Evolutionary conservation across 2,797 vertebrate species (phyloP), one percentile per base, ranked within the genome.

Genomic region (Darevskia mixta): DNA sequence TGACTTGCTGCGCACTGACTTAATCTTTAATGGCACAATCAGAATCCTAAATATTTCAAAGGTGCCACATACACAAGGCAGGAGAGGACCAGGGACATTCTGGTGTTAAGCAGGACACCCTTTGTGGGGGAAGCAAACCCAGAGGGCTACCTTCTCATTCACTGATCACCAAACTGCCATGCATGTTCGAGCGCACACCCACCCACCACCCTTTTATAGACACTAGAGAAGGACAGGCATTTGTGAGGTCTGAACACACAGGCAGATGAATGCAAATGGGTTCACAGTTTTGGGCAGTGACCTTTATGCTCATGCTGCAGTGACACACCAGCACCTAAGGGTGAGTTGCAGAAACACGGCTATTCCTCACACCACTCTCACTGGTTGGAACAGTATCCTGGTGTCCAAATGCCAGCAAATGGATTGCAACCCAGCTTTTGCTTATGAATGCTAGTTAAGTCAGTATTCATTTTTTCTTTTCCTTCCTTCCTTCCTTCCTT

Each of bases 1-100:
- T 43, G 55, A 64, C 64, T 90, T 64, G 43, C 83, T 86, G 61
- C 1, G 0, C 32, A 10, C 8, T 86, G 75, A 72, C 4, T 86
- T 89, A 69, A n/a, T 41, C 49, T 80, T 86, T 83, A 90, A 67
- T 72, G 66, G 82, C 69, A 77, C 73, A 27, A 58, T 82, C 35
- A 38, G 79, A 71, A 82, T 86, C 78, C 27, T n/a, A 76, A 67
- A 69, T 86, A 66, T 79, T 41, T 80, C 0, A 1, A 58, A 61
- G 61, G 73, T 67, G 72, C 78, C 71, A 82, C 18, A 27, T 67
- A 43, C 32, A 55, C 17, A 0, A 0, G 58, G 73, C 29, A 73
- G 71, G 71, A 66, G 75, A 38, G 83, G 43, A 49, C 2, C 1
- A 17, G 35, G 25, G 32, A 17, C 0, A 0, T 0, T 0, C 29